These are phyloP conservation scores for Sweltsa coloradensis DNA, from an alignment of 1,140 invertebrate species.

Conservation along the genomic window DNA sequence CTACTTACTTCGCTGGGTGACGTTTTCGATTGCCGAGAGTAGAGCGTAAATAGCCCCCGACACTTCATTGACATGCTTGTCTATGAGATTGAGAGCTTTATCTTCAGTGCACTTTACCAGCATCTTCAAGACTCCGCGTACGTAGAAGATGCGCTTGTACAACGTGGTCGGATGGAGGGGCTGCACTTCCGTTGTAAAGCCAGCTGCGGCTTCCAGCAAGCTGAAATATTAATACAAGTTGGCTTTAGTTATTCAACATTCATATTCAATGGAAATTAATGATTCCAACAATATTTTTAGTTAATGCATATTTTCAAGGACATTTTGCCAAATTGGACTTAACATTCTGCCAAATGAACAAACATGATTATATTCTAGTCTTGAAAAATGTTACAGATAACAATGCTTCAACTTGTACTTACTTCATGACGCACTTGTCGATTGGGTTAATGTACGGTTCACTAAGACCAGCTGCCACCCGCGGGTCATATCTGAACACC, in stretches of 20 bases:
- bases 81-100: no score
- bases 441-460: conserved; percentile 32
- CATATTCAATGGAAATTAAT: conserved; percentile 16
- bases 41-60: no score
- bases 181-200: conserved; percentile 32
- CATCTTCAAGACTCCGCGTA: conserved; percentile 43
- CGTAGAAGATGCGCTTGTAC: conserved; percentile 43
- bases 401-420: conserved; percentile 11
- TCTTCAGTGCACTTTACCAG: conserved; percentile 44
- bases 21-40: no score
- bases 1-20: no score
- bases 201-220: conserved; percentile 45
- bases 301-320: neutral
- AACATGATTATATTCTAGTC: neutral
- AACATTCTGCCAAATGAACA: neutral
- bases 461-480: conserved; percentile 43
- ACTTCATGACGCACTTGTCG: conserved; percentile 39
- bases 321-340: neutral
- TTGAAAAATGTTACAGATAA: neutral
- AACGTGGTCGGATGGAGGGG: conserved; percentile 36
- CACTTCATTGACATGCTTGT: no score
- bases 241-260: neutral
- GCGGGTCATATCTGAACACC: conserved; percentile 60
- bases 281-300: conserved; percentile 1
- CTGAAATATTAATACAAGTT: conserved; percentile 26